Base-by-base conservation (phyloP, 2,888 invertebrate species). In the Hyppa rectilinea region DNA sequence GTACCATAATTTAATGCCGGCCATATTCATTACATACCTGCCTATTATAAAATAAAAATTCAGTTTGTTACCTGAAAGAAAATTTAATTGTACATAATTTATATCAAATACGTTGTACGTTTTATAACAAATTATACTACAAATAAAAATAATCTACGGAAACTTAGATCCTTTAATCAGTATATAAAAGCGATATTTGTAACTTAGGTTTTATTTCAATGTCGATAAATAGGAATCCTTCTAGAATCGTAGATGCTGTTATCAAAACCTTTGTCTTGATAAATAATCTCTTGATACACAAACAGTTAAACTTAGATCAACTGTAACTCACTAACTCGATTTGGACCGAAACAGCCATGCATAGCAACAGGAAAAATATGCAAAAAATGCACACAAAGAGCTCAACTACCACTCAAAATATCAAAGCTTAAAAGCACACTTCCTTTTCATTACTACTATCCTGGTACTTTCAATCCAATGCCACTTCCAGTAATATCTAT, bases 351-450 rank as follows among this genome's bases (percentile, higher is more conserved):
- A 61, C 23, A 23, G 34, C 34, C 50, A 12, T 23, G 14, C 20
- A 52, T 34, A 36, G 55, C 5, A 52, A 52, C 7, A 26, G 12
- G 17, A 63, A n/a, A 63, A 59, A 40, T 17, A 34, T 50, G 10
- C 3, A 3, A n/a, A 50, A 67, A 67, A n/a, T n/a, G n/a, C n/a
- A n/a, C 6, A 56, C 4, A 43, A 17, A 63, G 14, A 53, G 1
- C 9, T n/a, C 14, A 23, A 17, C 14, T 26, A 49, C n/a, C 3
- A 36, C 9, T 49, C 40, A 34, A 71, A 40, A 4, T n/a, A 58
- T 29, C 9, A 40, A 49, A 56, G n/a, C 17, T 70, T 71, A n/a
- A 43, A 70, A 50, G 29, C n/a, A 47, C 14, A 49, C 12, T 49
- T 63, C 17, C 34, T 26, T 58, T 59, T 38, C 14, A 50, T 50